Evolutionary conservation across 1,140 invertebrate species (phyloP).

Genomic region (Drosophila ercepeae): DNA sequence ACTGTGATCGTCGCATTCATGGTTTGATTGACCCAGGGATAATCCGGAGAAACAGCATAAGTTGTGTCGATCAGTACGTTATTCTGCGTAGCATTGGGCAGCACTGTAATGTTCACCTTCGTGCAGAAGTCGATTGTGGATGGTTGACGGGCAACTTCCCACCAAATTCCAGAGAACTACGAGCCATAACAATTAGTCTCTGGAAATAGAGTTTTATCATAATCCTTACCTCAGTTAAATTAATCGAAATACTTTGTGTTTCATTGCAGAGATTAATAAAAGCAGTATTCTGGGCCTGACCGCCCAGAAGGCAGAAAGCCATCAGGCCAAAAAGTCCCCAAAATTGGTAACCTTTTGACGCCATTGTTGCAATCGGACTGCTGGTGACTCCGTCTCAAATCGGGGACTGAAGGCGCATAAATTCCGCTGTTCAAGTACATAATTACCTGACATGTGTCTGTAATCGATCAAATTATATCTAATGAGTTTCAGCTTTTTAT

Average conservation of each 20-base stretch:
- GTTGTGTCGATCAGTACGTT: conserved; percentile 61
- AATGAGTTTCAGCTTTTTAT: neutral
- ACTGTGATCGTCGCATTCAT: conserved; percentile 64
- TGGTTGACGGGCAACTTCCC: conserved; percentile 69
- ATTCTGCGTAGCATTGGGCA: neutral
- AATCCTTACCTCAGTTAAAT: conserved; percentile 38
- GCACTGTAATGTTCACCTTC: conserved; percentile 53
- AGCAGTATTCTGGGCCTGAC: conserved; percentile 14
- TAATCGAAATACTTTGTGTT: neutral
- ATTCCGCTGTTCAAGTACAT: neutral
- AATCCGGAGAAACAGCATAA: conserved; percentile 48
- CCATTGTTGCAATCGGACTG: conserved; percentile 37
- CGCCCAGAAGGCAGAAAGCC: conserved; percentile 18
- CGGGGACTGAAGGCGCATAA: conserved; percentile 18
- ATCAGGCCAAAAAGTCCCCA: conserved; percentile 19
- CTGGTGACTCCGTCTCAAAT: conserved; percentile 26
- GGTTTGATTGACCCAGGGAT: conserved; percentile 73
- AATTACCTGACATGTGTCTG: conserved; percentile 25
- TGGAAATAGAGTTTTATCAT: too few relatives aligned
- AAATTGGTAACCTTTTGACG: neutral
- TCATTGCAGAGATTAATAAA: neutral
- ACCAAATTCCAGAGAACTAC: conserved; percentile 70
- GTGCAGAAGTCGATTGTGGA: conserved; percentile 43
- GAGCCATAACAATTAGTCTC: too few relatives aligned
- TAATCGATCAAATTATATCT: conserved; percentile 68